Percentiles rank a stretch among this genome's conserved stretches.
Evolutionary conservation across 2,888 invertebrate species (phyloP).

Genomic region (Xiphydria camelus): DNA sequence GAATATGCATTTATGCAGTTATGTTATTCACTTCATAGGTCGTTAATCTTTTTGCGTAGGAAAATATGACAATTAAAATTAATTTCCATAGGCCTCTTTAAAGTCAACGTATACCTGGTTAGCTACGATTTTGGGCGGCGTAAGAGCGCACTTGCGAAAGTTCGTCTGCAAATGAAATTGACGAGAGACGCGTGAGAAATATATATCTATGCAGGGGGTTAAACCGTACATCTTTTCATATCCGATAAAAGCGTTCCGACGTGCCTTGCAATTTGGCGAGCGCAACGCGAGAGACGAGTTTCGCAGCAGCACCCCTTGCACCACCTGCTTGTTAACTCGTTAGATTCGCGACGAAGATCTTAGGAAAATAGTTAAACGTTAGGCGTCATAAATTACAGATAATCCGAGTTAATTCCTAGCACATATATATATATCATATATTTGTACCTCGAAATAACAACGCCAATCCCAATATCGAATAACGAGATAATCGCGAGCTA

Average conservation of each 20-base stretch:
- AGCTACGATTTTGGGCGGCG: slow-evolving; percentile 20
- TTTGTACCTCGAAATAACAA: too few relatives aligned
- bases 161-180: too few relatives aligned
- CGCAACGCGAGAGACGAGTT: too few relatives aligned
- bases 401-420: slow-evolving; percentile 40
- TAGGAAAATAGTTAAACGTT: slow-evolving; percentile 46
- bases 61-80: slow-evolving; percentile 33
- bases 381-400: slow-evolving; percentile 42
- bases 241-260: too few relatives aligned
- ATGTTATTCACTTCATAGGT: slow-evolving; percentile 16
- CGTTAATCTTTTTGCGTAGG: slow-evolving; percentile 15
- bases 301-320: slow-evolving; percentile 10
- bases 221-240: too few relatives aligned
- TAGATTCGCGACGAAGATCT: slow-evolving; percentile 19
- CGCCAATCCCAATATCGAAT: too few relatives aligned
- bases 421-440: slow-evolving; percentile 37
- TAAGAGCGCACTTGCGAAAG: slow-evolving; percentile 10
- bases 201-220: too few relatives aligned
- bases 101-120: slow-evolving; percentile 11
- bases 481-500: too few relatives aligned
- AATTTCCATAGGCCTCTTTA: slow-evolving; percentile 29
- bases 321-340: slow-evolving; percentile 15
- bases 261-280: too few relatives aligned
- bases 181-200: too few relatives aligned
- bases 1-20: slow-evolving; percentile 36